These are phyloP conservation scores for Platerodrilus igneus DNA, from an alignment of 2,888 invertebrate genomes.

Conservation along the genomic window DNA sequence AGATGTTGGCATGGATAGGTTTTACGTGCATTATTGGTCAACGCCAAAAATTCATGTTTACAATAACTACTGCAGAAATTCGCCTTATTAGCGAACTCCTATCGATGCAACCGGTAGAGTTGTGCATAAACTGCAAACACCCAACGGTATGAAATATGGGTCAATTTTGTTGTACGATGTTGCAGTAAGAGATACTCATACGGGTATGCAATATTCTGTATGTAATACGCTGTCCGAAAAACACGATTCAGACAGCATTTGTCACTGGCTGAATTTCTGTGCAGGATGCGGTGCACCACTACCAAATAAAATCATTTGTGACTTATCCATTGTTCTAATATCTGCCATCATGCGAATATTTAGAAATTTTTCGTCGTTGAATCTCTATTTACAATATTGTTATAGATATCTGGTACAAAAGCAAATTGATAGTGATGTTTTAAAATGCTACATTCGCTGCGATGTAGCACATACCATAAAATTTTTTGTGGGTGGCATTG, in stretches of 20 bases:
- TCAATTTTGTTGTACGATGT: slow-evolving; percentile 20
- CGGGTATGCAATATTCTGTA: slow-evolving; percentile 21
- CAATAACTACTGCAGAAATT: slow-evolving; percentile 8
- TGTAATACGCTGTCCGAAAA: slow-evolving; percentile 22
- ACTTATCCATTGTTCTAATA: slow-evolving; percentile 19
- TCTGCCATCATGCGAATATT: slow-evolving; percentile 11
- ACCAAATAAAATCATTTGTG: slow-evolving; percentile 18
- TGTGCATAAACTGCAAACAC: slow-evolving; percentile 16
- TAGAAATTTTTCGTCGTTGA: no score
- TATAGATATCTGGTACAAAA: no score
- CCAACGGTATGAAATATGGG: slow-evolving; percentile 13
- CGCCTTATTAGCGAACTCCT: slow-evolving; percentile 14
- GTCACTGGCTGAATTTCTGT: slow-evolving; percentile 22
- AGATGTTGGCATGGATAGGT: slow-evolving; percentile 16
- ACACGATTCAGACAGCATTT: slow-evolving; percentile 20
- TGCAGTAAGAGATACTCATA: slow-evolving; percentile 14
- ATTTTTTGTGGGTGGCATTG: no score
- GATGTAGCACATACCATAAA: no score
- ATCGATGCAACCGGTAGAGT: slow-evolving; percentile 23
- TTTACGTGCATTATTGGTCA: slow-evolving; percentile 10
- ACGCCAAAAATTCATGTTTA: slow-evolving; percentile 15
- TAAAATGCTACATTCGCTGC: no score
- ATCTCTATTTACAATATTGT: no score
- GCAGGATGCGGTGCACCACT: slow-evolving; percentile 17
- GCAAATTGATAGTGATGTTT: no score